These are phyloP conservation scores for Lysandra bellargus DNA, from an alignment of 2,888 invertebrate genomes.

Conservation along the genomic window DNA sequence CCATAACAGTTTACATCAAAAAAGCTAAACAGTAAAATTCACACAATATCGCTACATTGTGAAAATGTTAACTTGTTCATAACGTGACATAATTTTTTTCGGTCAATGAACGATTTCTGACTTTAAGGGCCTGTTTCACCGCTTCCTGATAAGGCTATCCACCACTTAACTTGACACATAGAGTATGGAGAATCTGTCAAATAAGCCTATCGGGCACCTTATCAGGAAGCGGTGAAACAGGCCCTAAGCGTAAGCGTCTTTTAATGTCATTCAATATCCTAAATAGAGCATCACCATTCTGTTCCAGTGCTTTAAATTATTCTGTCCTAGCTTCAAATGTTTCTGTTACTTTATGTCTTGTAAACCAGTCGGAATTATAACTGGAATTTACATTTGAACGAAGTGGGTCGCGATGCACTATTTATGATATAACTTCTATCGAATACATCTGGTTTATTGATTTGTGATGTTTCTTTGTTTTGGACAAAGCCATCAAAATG, in stretches of 20 bases:
- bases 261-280: neutral
- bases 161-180: too few relatives aligned
- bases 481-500: neutral
- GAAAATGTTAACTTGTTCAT: neutral
- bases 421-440: constrained; percentile 14
- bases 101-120: too few relatives aligned
- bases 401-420: constrained; percentile 19
- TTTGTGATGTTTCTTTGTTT: neutral
- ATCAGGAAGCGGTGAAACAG: too few relatives aligned
- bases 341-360: constrained; percentile 30
- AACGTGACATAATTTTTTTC: too few relatives aligned
- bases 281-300: neutral
- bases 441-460: constrained; percentile 22
- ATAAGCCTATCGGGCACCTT: too few relatives aligned
- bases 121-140: too few relatives aligned
- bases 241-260: neutral
- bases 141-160: too few relatives aligned
- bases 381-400: constrained; percentile 17
- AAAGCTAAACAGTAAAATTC: too few relatives aligned
- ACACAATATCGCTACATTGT: too few relatives aligned
- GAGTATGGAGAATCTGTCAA: too few relatives aligned
- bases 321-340: constrained; percentile 14
- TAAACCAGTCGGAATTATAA: constrained; percentile 20
- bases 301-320: constrained; percentile 10
- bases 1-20: too few relatives aligned